These are phyloP conservation scores for Chrysomallon squamiferum DNA, from an alignment of 1,140 invertebrate genomes.

Conservation along the genomic window DNA sequence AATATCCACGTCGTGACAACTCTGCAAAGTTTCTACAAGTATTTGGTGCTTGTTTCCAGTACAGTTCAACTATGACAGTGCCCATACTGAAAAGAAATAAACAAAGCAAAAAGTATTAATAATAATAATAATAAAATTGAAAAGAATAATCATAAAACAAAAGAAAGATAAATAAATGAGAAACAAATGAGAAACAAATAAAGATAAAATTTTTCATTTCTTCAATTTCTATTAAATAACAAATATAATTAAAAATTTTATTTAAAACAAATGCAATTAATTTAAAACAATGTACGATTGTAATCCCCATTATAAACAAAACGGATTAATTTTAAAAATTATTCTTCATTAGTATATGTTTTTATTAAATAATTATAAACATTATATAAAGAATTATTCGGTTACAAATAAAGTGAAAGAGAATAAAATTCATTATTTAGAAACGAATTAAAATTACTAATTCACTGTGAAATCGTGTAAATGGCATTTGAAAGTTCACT, in stretches of 20 bases:
- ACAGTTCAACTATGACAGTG: constrained; percentile 87
- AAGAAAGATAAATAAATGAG: too few relatives aligned
- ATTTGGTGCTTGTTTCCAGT: constrained; percentile 96
- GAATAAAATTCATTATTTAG: too few relatives aligned
- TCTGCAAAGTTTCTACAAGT: constrained; percentile 98
- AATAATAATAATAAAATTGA: neutral
- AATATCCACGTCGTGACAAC: constrained; percentile 88
- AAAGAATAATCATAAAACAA: too few relatives aligned
- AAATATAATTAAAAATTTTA: neutral
- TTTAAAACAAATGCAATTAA: neutral
- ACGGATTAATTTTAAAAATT: too few relatives aligned
- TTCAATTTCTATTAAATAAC: neutral
- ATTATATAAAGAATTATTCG: too few relatives aligned
- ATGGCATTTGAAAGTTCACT: neutral
- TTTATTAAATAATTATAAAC: too few relatives aligned
- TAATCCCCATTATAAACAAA: too few relatives aligned
- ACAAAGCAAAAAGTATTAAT: neutral
- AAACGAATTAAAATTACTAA: too few relatives aligned
- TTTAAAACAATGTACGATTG: too few relatives aligned
- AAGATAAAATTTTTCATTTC: neutral
- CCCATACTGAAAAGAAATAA: constrained; percentile 80
- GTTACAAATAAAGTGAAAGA: too few relatives aligned
- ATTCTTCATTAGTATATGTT: too few relatives aligned
- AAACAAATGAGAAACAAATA: neutral
- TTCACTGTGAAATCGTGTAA: neutral